Percentiles rank a stretch among this genome's conserved stretches.
These are phyloP conservation scores for Tokudaia tokunoshimensis DNA, from an alignment of 2,797 vertebrate genomes.

Conservation along the genomic window DNA sequence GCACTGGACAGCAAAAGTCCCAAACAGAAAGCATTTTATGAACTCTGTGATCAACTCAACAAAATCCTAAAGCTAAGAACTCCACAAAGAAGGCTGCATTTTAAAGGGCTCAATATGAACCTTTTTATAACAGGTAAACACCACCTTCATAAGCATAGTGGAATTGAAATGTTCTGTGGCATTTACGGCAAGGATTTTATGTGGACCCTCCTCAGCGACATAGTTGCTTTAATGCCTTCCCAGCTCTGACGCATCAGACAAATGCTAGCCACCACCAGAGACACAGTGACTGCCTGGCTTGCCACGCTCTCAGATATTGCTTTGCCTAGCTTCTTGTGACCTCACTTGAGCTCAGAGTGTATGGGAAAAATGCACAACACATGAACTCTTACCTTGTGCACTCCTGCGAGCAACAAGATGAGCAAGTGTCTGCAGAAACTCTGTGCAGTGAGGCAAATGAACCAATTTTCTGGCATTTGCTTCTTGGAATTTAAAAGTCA, in stretches of 20 bases:
- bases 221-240: constrained; percentile 4
- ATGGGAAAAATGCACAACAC: background rate
- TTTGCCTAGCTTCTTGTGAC: constrained; percentile 25
- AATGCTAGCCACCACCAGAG: background rate
- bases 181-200: constrained; percentile 1
- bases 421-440: background rate
- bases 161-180: constrained; percentile 43
- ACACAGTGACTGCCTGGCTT: background rate
- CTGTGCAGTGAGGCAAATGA: constrained; percentile 59
- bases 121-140: constrained; percentile 50
- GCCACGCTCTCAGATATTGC: background rate
- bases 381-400: background rate
- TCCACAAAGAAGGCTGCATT: background rate
- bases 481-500: constrained; percentile 43
- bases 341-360: background rate
- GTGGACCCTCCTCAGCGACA: background rate
- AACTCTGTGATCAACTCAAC: constrained; percentile 79
- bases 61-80: constrained; percentile 70
- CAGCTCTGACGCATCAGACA: background rate
- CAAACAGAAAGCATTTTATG: constrained; percentile 73
- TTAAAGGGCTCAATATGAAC: background rate
- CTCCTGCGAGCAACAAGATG: background rate
- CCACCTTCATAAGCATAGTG: background rate
- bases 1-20: constrained; percentile 25
- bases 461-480: constrained; percentile 49